Conservation (phyloP, 2,888 invertebrate species). For the Protodeltote pygarga region DNA sequence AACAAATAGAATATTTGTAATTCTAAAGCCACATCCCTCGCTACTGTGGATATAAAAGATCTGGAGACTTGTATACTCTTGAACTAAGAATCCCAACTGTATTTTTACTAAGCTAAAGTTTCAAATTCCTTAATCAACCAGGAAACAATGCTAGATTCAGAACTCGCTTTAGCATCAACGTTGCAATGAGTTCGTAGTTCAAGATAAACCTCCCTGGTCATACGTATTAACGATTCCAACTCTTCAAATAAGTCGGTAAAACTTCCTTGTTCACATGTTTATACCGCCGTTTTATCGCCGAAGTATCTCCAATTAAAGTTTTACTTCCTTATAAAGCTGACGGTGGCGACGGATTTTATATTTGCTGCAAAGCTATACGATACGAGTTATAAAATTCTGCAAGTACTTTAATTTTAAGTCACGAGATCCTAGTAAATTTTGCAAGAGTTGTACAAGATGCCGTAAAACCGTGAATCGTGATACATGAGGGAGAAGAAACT, state of each 20-base stretch:
- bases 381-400: slow-evolving; percentile 22
- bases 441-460: slow-evolving; percentile 43
- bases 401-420: slow-evolving; percentile 45
- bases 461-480: slow-evolving; percentile 31
- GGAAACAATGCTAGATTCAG: too few species aligned
- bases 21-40: too few species aligned
- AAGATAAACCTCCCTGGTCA: background rate
- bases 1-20: too few species aligned
- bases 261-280: background rate
- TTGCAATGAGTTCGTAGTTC: too few species aligned
- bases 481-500: slow-evolving; percentile 26
- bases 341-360: slow-evolving; percentile 20
- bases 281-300: background rate
- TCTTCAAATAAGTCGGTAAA: background rate
- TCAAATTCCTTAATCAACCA: too few species aligned
- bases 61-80: too few species aligned
- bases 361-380: slow-evolving; percentile 10
- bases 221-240: background rate
- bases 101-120: too few species aligned
- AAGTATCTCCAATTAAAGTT: slow-evolving; percentile 18
- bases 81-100: too few species aligned
- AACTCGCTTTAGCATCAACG: too few species aligned
- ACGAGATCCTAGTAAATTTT: slow-evolving; percentile 51
- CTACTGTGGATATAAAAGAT: too few species aligned
- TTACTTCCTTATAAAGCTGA: slow-evolving; percentile 18